Evolutionary conservation across 2,888 invertebrate genomes (phyloP).

Genomic region (Phymatocera aterrima): DNA sequence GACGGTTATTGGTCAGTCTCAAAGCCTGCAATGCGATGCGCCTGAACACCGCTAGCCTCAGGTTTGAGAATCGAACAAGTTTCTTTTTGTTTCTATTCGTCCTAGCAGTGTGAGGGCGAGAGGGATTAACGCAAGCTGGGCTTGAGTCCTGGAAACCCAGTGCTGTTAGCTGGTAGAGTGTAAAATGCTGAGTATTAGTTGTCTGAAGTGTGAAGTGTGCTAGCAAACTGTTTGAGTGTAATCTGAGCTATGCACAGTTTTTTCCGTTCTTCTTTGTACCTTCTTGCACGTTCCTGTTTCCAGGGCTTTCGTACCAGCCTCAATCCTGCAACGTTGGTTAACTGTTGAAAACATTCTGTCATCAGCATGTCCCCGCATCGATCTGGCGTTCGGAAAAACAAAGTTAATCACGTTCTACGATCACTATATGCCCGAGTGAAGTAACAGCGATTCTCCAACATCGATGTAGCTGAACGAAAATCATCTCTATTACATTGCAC

Average conservation of each 20-base stretch:
- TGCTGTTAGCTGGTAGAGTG: slow-evolving; percentile 46
- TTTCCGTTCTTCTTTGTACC: slow-evolving; percentile 20
- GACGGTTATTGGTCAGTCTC: slow-evolving; percentile 32
- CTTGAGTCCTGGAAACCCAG: slow-evolving; percentile 25
- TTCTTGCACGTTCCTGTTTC: background rate
- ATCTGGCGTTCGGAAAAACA: too few species aligned
- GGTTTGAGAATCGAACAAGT: background rate
- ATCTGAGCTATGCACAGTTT: slow-evolving; percentile 54
- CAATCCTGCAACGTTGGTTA: background rate
- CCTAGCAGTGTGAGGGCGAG: slow-evolving; percentile 28
- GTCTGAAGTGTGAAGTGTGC: slow-evolving; percentile 49
- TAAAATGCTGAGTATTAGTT: slow-evolving; percentile 54
- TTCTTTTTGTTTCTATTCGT: slow-evolving; percentile 36
- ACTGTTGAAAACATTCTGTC: background rate
- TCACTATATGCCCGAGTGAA: background rate
- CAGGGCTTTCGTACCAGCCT: background rate
- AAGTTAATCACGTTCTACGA: too few species aligned
- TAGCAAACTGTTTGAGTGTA: slow-evolving; percentile 53
- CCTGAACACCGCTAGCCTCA: background rate
- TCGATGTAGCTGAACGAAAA: background rate
- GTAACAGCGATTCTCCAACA: background rate
- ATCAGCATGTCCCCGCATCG: background rate
- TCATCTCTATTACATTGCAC: background rate
- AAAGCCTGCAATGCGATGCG: slow-evolving; percentile 10
- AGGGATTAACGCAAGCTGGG: slow-evolving; percentile 46